These are phyloP conservation scores for Microchirus variegatus DNA, from an alignment of 2,797 vertebrate species.

Conservation along the genomic window DNA sequence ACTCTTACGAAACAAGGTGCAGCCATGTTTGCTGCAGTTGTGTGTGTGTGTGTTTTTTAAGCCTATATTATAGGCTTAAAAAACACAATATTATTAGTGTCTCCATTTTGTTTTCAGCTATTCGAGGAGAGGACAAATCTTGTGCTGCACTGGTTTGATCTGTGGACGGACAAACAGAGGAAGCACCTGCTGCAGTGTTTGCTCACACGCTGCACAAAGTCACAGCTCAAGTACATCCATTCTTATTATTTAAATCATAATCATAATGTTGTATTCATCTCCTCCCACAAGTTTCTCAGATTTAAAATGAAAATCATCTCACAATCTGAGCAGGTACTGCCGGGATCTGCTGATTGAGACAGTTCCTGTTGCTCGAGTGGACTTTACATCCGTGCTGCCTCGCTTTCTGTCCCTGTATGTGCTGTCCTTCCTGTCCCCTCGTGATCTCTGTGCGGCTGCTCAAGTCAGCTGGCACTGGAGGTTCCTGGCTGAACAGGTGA, in stretches of 20 bases:
- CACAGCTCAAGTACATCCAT: conserved; percentile 85
- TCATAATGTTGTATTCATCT: background rate
- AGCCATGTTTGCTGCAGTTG: too few relatives aligned
- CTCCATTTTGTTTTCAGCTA: conserved; percentile 70
- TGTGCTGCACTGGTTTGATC: conserved; percentile 88
- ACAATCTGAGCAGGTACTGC: conserved; percentile 73
- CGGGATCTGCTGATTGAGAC: conserved; percentile 79
- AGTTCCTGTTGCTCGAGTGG: conserved; percentile 75
- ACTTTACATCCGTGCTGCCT: conserved; percentile 86
- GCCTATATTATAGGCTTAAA: too few relatives aligned
- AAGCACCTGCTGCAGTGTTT: conserved; percentile 83
- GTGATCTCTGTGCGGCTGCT: conserved; percentile 82
- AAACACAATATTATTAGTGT: too few relatives aligned
- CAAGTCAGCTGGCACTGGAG: conserved; percentile 91
- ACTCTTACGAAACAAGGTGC: too few relatives aligned
- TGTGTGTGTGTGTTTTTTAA: too few relatives aligned
- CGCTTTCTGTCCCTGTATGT: conserved; percentile 86
- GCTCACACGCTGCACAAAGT: conserved; percentile 78
- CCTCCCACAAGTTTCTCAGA: background rate
- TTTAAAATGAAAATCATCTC: background rate
- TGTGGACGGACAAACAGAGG: conserved; percentile 89
- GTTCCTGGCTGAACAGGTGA: conserved; percentile 88
- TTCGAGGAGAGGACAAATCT: conserved; percentile 87
- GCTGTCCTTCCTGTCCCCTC: conserved; percentile 87
- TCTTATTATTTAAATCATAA: background rate